Base-by-base conservation (phyloP, 2,888 invertebrate species). In the Tuberolachnus salignus region DNA sequence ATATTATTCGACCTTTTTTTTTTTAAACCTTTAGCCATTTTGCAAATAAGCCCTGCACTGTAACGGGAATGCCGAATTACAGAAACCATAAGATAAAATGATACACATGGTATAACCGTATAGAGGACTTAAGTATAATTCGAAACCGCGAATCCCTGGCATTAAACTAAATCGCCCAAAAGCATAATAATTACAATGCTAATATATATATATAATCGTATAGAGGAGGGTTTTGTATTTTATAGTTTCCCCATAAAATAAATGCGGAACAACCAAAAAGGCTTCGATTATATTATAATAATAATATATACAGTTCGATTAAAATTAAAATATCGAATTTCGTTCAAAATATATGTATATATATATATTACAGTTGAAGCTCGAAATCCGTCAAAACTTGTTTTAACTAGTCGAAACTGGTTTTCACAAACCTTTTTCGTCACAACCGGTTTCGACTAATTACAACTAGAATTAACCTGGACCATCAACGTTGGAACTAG, bases 121-220 rank as follows among this genome's bases (percentile, higher is more conserved):
- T n/a, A n/a, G n/a, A 63, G 51, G 73, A 53, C 42, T 63, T 63
- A 51, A 42, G 51, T 63, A 63, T 53, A 69, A 73, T 63, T 42
- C 51, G n/a, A 63, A 61, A 63, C 63, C 61, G 21, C 51, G 61
- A 10, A 61, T 42, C 16, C 26, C 53, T 42, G 42, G 63, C 16
- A 63, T 63, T 63, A 73, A 63, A 63, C 26, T 53, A 63, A 51
- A 73, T 73, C 63, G 51, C 51, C 34, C 16, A 6, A 42, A n/a
- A 63, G 51, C 63, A 53, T 63, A 73, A 73, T 73, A 63, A 73
- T 73, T 53, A 16, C 63, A 73, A 73, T 42, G 21, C 42, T 63
- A 73, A 51, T 42, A 49, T 34, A 6, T 6, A 34, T 4, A n/a
- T n/a, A n/a, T n/a, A n/a, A n/a, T n/a, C n/a, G n/a, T n/a, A n/a